Evolutionary conservation across 2,797 vertebrate species (phyloP).

Genomic region (Centroberyx gerrardi): DNA sequence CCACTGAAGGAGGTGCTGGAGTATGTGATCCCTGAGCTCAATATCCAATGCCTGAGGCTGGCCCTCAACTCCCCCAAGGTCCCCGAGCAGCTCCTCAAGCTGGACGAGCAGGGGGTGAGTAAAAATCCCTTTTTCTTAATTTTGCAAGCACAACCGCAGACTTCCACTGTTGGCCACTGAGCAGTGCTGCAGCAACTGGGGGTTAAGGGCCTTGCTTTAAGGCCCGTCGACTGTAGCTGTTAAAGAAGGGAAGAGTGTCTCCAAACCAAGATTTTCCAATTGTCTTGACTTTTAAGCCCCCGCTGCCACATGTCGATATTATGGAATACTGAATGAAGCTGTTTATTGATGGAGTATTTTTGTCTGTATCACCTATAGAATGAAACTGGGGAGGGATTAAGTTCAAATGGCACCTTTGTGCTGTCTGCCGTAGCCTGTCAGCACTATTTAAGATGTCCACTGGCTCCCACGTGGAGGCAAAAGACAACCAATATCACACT

Average conservation of each 20-base stretch:
- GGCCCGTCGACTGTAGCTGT: background rate
- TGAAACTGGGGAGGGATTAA: constrained; percentile 37
- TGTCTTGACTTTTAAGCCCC: constrained; percentile 5
- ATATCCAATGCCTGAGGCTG: constrained; percentile 93
- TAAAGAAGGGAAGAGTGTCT: background rate
- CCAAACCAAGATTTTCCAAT: background rate
- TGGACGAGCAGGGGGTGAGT: constrained; percentile 98
- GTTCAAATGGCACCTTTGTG: constrained; percentile 37
- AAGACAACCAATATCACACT: constrained; percentile 63
- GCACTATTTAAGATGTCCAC: constrained; percentile 48
- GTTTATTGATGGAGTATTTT: background rate
- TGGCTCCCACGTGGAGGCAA: constrained; percentile 18
- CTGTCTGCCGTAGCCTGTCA: constrained; percentile 30
- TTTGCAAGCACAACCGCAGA: background rate
- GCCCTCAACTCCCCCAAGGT: constrained; percentile 94
- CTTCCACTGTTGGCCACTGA: constrained; percentile 13
- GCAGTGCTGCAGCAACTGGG: constrained; percentile 6
- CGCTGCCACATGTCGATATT: background rate
- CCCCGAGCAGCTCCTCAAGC: constrained; percentile 94
- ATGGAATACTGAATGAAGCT: background rate
- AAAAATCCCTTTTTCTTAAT: background rate
- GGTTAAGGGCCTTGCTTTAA: background rate
- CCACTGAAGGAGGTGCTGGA: constrained; percentile 97
- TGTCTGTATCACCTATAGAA: constrained; percentile 15
- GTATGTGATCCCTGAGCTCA: constrained; percentile 95